Conservation (phyloP, 2,797 vertebrate species). For the Tenualosa thibaudeaui region DNA sequence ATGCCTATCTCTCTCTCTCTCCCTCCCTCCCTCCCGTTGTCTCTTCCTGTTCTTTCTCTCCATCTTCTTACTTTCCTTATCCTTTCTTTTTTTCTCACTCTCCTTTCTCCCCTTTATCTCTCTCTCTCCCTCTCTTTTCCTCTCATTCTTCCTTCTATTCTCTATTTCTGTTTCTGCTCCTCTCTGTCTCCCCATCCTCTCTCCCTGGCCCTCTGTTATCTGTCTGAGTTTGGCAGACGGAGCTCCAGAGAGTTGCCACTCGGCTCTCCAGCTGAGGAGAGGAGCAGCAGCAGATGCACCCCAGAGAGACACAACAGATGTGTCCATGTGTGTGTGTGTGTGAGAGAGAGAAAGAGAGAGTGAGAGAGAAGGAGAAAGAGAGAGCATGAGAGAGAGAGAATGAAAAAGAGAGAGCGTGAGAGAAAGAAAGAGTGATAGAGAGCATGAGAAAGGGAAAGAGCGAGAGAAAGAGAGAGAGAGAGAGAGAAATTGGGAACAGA, state of each 20-base stretch:
- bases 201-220: conserved; percentile 29
- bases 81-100: neutral
- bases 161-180: neutral
- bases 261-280: conserved; percentile 3
- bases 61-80: neutral
- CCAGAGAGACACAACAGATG: neutral
- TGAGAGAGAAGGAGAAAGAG: neutral
- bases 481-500: conserved; percentile 40
- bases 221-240: conserved; percentile 41
- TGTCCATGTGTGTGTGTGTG: neutral
- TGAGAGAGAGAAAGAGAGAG: neutral
- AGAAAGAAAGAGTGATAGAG: conserved; percentile 21
- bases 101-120: conserved; percentile 25
- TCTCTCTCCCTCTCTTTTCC: neutral
- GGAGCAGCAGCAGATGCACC: conserved; percentile 3
- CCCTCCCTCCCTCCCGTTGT: neutral
- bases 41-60: conserved; percentile 5
- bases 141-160: conserved; percentile 19
- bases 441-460: too few species aligned
- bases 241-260: conserved; percentile 37
- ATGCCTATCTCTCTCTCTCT: conserved; percentile 3
- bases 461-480: neutral
- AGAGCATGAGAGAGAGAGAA: too few species aligned
- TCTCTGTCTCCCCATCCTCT: conserved; percentile 23
- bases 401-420: neutral